Conservation (phyloP, 2,113 vertebrate species). For the Aix galericulata region DNA sequence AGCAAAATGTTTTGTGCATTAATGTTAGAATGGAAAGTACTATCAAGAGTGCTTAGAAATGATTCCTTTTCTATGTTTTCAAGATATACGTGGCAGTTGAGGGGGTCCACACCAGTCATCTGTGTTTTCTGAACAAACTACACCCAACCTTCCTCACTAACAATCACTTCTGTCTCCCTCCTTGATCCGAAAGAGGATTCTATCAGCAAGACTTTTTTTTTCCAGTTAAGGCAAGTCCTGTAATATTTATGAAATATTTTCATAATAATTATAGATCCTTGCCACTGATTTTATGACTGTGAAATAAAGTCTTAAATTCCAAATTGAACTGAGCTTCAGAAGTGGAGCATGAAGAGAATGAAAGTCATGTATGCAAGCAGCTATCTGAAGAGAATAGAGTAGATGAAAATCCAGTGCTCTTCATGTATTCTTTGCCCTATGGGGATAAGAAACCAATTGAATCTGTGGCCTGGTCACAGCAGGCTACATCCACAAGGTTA, state of each 20-base stretch:
- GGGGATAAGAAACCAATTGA: not conserved
- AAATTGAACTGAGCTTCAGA: not conserved
- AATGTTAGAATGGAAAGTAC: not conserved
- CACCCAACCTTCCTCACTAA: not conserved
- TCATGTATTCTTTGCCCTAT: not conserved
- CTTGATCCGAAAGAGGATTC: not conserved
- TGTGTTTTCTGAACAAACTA: not conserved
- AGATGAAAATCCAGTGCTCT: not conserved
- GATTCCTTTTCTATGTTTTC: not conserved
- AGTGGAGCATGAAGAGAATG: not conserved
- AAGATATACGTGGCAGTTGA: not conserved
- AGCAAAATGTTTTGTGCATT: not conserved
- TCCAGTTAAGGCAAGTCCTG: not conserved
- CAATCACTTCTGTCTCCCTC: not conserved
- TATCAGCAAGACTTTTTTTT: not conserved
- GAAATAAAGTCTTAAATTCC: not conserved
- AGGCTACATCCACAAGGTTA: not conserved
- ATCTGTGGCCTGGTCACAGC: not conserved
- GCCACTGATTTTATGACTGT: not conserved
- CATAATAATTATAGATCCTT: not conserved
- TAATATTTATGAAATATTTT: not conserved
- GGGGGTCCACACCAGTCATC: not conserved
- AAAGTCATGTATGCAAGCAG: not conserved
- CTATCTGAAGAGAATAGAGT: not conserved
- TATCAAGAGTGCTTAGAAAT: not conserved